A percentile compares a stretch with the other conserved stretches of the same genome.
These are phyloP conservation scores for Falco rusticolus DNA, from an alignment of 2,797 vertebrate genomes.

Conservation along the genomic window DNA sequence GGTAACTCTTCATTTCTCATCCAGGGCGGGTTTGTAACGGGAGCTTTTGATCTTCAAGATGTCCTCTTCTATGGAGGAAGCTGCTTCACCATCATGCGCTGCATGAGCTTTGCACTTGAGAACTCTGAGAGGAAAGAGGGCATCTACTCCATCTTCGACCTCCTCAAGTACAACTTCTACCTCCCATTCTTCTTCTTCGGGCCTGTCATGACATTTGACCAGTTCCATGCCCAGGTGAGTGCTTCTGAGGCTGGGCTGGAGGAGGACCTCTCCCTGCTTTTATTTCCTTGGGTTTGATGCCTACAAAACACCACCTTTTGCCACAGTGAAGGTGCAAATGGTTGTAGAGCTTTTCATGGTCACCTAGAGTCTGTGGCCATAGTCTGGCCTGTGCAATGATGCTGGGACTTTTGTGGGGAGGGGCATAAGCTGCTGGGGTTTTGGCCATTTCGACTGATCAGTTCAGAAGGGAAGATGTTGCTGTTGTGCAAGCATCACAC, in stretches of 20 bases:
- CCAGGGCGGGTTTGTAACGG: constrained; percentile 86
- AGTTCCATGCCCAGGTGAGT: constrained; percentile 89
- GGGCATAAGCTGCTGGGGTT: not conserved
- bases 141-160: constrained; percentile 90
- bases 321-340: not conserved
- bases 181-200: constrained; percentile 98
- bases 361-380: not conserved
- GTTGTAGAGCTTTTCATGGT: not conserved
- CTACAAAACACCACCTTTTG: accelerated
- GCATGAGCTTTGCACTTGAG: constrained; percentile 95
- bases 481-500: not conserved
- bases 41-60: constrained; percentile 90
- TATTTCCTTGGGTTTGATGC: not conserved
- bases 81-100: constrained; percentile 92
- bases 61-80: constrained; percentile 93
- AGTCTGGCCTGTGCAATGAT: not conserved
- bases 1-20: constrained; percentile 47
- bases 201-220: constrained; percentile 96
- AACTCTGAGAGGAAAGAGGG: constrained; percentile 86
- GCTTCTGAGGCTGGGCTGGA: not conserved
- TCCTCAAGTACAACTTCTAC: constrained; percentile 99
- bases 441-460: not conserved
- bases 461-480: accelerated
- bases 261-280: not conserved
- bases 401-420: not conserved